These are phyloP conservation scores for Cosmopolites sordidus DNA, from an alignment of 2,888 invertebrate genomes.

Conservation along the genomic window DNA sequence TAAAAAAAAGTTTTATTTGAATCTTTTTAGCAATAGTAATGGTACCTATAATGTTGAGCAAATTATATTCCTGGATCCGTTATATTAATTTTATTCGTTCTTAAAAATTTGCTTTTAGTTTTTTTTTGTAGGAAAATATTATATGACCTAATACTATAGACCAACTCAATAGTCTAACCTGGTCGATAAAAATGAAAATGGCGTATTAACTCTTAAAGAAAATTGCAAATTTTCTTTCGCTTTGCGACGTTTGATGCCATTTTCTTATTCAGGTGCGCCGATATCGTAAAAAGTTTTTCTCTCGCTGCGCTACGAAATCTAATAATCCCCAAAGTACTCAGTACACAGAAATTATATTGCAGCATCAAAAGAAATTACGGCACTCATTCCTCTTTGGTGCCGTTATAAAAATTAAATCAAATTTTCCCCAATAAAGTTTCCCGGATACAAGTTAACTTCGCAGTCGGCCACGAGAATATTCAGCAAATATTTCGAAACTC, in stretches of 20 bases:
- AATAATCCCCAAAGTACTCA: constrained; percentile 31
- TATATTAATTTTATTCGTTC: too few relatives aligned
- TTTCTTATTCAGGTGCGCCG: constrained; percentile 40
- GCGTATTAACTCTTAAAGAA: constrained; percentile 21
- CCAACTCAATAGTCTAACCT: too few relatives aligned
- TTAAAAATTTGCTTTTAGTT: too few relatives aligned
- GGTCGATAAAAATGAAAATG: constrained; percentile 17
- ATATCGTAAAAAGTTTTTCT: constrained; percentile 37
- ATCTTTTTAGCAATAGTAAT: too few relatives aligned
- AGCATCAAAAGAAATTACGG: constrained; percentile 51
- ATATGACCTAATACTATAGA: too few relatives aligned
- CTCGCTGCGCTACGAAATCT: constrained; percentile 27
- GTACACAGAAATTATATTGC: constrained; percentile 49
- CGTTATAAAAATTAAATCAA: constrained; percentile 51
- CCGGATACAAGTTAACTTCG: constrained; percentile 47
- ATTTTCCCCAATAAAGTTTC: constrained; percentile 50
- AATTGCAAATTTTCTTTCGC: constrained; percentile 24
- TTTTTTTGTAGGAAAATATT: too few relatives aligned
- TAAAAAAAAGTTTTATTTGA: too few relatives aligned
- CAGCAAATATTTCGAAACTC: constrained; percentile 27
- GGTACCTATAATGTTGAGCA: too few relatives aligned
- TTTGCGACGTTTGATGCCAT: constrained; percentile 31
- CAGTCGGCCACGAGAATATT: constrained; percentile 37
- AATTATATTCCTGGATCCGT: too few relatives aligned
- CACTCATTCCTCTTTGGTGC: constrained; percentile 49